phyloP scores from a whole-genome alignment of 2,888 invertebrate species.

The Drosophila rubida region DNA sequence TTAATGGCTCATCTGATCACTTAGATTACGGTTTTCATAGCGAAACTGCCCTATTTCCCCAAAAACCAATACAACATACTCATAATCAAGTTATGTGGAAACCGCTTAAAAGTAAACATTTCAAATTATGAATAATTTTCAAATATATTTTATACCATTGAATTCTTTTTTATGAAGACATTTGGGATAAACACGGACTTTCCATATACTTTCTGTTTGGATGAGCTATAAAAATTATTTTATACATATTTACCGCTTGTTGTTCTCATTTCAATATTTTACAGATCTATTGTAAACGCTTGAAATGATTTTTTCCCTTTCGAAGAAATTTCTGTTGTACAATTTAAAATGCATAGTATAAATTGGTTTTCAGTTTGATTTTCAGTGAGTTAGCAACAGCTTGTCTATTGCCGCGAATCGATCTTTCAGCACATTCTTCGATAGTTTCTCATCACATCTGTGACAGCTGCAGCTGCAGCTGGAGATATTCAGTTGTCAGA shows the following conservation, averaged over 20 bases:
- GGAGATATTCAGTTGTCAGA: not conserved
- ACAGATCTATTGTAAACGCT: not conserved
- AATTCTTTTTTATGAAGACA: not conserved
- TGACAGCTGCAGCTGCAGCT: not conserved
- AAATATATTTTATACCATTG: not conserved
- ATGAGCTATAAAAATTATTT: not conserved
- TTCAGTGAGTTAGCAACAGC: too few species aligned
- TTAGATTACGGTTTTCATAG: constrained; percentile 4
- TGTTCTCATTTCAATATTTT: not conserved
- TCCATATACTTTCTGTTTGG: too few species aligned
- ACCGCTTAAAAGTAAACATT: not conserved
- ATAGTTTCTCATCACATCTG: not conserved
- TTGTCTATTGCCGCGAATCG: not conserved
- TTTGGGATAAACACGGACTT: too few species aligned
- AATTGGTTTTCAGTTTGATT: too few species aligned
- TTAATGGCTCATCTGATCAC: constrained; percentile 28
- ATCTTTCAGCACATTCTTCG: not conserved
- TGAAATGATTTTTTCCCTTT: not conserved
- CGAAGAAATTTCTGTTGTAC: not conserved
- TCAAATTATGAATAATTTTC: not conserved
- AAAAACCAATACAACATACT: constrained; percentile 6
- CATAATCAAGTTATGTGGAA: constrained; percentile 8
- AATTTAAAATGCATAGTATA: too few species aligned
- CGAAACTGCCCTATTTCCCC: constrained; percentile 14
- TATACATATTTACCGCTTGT: not conserved